phyloP scores from a whole-genome alignment of 2,797 vertebrate genomes.

The Dallia pectoralis region DNA sequence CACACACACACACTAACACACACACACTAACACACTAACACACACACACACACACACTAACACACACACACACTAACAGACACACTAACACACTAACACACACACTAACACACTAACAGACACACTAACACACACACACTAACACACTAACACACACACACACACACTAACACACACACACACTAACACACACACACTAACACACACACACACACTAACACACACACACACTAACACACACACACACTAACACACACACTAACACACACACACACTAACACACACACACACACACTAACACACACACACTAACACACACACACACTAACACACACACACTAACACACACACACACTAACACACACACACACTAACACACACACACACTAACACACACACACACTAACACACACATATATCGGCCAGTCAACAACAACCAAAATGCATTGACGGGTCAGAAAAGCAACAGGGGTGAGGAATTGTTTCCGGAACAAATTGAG shows the following conservation, averaged over 20 bases:
- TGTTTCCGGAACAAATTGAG: slow-evolving; percentile 30
- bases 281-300: slow-evolving; percentile 15
- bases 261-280: neutral
- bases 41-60: slow-evolving; percentile 1
- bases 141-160: slow-evolving; percentile 9
- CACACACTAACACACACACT: too few relatives aligned
- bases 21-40: slow-evolving; percentile 11
- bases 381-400: slow-evolving; percentile 13
- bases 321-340: slow-evolving; percentile 1
- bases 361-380: neutral
- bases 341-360: slow-evolving; percentile 9
- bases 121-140: neutral
- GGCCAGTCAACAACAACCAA: slow-evolving; percentile 14
- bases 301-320: neutral
- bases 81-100: slow-evolving; percentile 5
- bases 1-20: neutral
- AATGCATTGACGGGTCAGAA: neutral
- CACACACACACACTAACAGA: slow-evolving; percentile 13
- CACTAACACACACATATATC: neutral
- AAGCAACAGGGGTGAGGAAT: slow-evolving; percentile 21
- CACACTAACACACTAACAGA: slow-evolving; percentile 29
- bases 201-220: slow-evolving; percentile 13
- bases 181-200: too few relatives aligned
- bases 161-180: too few relatives aligned
- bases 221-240: neutral